Evolutionary conservation across 2,797 vertebrate genomes (phyloP).

Genomic region (Pseudocheirus occidentalis): DNA sequence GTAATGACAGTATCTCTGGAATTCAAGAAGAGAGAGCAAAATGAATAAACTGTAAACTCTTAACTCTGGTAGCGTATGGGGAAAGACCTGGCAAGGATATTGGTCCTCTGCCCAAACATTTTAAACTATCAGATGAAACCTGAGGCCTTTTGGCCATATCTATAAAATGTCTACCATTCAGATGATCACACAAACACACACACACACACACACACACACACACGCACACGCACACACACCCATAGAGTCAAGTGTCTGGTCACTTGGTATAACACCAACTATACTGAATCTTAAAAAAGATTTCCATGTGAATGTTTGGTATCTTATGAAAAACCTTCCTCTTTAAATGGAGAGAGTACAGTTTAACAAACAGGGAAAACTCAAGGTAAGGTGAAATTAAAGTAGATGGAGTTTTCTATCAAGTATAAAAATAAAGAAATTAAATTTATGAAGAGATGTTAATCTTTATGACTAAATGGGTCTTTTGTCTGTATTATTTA

Average conservation of each 20-base stretch:
- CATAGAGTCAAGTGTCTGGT: not conserved
- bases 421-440: not conserved
- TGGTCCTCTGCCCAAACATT: not conserved
- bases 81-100: not conserved
- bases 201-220: too few relatives aligned
- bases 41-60: not conserved
- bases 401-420: not conserved
- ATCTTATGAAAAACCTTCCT: not conserved
- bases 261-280: not conserved
- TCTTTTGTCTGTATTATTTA: not conserved
- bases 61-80: not conserved
- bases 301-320: not conserved
- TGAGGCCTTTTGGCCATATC: not conserved
- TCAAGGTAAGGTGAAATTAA: not conserved
- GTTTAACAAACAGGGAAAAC: not conserved
- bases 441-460: not conserved
- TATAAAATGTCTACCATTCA: not conserved
- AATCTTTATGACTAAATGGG: not conserved
- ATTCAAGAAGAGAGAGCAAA: not conserved
- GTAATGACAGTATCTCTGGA: not conserved
- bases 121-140: conserved; percentile 5
- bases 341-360: not conserved
- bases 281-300: not conserved
- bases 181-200: not conserved
- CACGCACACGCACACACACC: too few relatives aligned